Percentiles rank a stretch among this genome's conserved stretches.
Evolutionary conservation across 2,797 vertebrate species (phyloP).

Genomic region (Muraenolepis orangiensis): DNA sequence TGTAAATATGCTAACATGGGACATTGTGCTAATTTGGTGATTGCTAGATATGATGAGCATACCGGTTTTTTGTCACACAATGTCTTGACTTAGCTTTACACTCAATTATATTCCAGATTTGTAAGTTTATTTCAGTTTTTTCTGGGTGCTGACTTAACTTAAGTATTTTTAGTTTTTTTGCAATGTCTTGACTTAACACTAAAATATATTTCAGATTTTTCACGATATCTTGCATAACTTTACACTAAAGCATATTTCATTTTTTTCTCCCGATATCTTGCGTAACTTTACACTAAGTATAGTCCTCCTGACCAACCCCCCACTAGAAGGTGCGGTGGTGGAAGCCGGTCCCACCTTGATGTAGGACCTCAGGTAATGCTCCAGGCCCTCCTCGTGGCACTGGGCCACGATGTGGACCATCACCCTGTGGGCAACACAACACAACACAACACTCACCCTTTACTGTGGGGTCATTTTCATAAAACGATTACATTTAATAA

Average conservation of each 20-base stretch:
- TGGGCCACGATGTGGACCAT: slow-evolving; percentile 97
- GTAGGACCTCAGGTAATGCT: slow-evolving; percentile 92
- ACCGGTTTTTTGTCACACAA: neutral
- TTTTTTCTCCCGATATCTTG: too few relatives aligned
- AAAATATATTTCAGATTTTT: too few relatives aligned
- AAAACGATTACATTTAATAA: too few relatives aligned
- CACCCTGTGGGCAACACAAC: slow-evolving; percentile 73
- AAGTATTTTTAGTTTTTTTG: too few relatives aligned
- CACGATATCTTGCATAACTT: too few relatives aligned
- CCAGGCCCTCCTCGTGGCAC: slow-evolving; percentile 95
- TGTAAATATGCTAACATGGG: neutral
- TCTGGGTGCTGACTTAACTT: too few relatives aligned
- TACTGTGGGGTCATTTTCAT: neutral
- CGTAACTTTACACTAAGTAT: too few relatives aligned
- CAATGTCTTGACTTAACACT: too few relatives aligned
- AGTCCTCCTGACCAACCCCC: too few relatives aligned
- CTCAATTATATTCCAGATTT: neutral
- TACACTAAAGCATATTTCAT: too few relatives aligned
- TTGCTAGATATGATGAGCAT: neutral
- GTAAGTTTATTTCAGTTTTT: too few relatives aligned
- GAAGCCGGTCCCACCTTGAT: slow-evolving; percentile 84
- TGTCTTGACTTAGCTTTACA: neutral
- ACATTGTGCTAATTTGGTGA: neutral
- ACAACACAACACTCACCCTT: neutral
- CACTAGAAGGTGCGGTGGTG: too few relatives aligned